Percentiles rank a stretch among this genome's conserved stretches.
Evolutionary conservation across 2,113 vertebrate genomes (phyloP).

Genomic region (Ictidomys tridecemlineatus): DNA sequence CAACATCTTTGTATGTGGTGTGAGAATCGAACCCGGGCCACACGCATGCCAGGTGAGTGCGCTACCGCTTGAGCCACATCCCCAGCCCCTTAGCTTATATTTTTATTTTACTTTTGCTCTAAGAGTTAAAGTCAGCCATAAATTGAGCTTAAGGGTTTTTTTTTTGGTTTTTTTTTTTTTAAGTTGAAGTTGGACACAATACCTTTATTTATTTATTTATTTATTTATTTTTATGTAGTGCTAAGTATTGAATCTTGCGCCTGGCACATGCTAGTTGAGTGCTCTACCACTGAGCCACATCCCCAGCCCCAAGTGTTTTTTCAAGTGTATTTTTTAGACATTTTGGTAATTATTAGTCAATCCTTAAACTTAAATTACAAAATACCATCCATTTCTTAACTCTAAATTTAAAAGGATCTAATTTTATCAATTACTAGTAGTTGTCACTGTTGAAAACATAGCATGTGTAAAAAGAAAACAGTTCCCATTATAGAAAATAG

Average conservation of each 20-base stretch:
- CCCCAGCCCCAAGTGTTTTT: background rate
- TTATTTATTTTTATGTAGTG: too few species aligned
- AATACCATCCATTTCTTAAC: background rate
- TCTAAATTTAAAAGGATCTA: slow-evolving; percentile 5
- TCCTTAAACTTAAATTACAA: slow-evolving; percentile 39
- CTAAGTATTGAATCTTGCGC: too few species aligned
- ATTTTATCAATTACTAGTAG: background rate
- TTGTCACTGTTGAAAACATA: background rate
- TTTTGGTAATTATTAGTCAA: background rate
- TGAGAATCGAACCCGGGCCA: too few species aligned
- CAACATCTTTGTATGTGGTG: too few species aligned
- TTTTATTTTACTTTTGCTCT: slow-evolving; percentile 21
- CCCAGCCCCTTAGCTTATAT: background rate
- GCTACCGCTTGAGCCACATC: too few species aligned
- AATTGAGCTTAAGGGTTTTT: background rate
- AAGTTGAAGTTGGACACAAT: too few species aligned
- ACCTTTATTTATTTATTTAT: too few species aligned
- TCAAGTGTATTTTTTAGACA: slow-evolving; percentile 12
- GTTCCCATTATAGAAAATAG: slow-evolving; percentile 23
- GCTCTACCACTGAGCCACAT: too few species aligned
- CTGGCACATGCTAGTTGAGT: too few species aligned
- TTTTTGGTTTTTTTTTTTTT: background rate
- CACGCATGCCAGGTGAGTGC: too few species aligned
- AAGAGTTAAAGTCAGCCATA: background rate
- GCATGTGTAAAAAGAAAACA: background rate